Evolutionary conservation across 2,113 vertebrate species (phyloP).

Genomic region (Dicrurus megarhynchus): DNA sequence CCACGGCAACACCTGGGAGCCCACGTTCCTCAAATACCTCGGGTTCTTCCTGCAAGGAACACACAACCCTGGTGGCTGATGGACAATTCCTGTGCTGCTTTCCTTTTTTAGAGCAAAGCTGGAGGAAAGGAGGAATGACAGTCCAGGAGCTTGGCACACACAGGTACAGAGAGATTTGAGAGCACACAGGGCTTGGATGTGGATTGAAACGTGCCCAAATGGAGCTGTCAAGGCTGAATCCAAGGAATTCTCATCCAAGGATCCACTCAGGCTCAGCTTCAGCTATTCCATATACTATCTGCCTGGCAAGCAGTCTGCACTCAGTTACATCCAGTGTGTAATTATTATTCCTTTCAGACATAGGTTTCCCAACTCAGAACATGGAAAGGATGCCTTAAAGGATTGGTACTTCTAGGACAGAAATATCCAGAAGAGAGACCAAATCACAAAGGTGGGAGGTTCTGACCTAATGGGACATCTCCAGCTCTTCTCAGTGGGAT

Average conservation of each 20-base stretch:
- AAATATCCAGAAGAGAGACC: not conserved
- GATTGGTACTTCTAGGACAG: not conserved
- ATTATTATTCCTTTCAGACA: not conserved
- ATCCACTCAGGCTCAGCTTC: not conserved
- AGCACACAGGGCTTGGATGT: not conserved
- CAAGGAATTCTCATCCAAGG: not conserved
- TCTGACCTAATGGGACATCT: not conserved
- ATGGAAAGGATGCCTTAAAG: not conserved
- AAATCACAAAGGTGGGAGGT: not conserved
- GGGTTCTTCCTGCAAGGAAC: not conserved
- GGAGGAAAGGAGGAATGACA: not conserved
- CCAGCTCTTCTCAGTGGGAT: not conserved
- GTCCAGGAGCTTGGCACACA: not conserved
- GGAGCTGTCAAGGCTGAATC: not conserved
- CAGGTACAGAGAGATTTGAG: not conserved
- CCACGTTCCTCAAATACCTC: accelerated
- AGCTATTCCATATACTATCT: not conserved
- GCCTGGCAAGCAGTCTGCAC: not conserved
- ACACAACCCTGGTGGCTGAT: not conserved
- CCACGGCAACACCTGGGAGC: not conserved
- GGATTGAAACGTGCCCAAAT: not conserved
- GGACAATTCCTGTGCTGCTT: not conserved
- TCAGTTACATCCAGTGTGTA: not conserved
- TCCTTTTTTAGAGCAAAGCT: not conserved
- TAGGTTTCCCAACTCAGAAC: not conserved